Evolutionary conservation across 2,113 vertebrate species (phyloP), one percentile per base, ranked within the genome.

Genomic region (Talpa occidentalis): DNA sequence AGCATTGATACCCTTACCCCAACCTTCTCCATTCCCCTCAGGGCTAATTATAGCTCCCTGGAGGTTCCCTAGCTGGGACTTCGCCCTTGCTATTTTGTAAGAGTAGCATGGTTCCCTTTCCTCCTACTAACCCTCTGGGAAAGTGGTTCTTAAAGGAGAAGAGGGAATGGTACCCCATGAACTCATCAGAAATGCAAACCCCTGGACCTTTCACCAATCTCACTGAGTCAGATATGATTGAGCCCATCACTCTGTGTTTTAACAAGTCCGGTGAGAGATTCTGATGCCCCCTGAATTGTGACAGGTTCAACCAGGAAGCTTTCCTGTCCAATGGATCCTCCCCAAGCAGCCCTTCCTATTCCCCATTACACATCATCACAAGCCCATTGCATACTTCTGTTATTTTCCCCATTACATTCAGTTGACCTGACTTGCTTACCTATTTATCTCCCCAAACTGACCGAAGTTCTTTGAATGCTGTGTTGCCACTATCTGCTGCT

Each of bases 381-480:
- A 70, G 22, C 12, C 35, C 1, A 28, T 17, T 15, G 21, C 26
- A 24, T 3, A 15, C 32, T 12, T 11, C 40, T 15, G 26, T n/a
- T 19, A 2, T 30, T 5, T 10, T 42, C 5, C 32, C 70, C 81
- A 59, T 60, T 5, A 66, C 11, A 22, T 22, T 16, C 7, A 47
- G 10, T 6, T 56, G 59, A 21, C 32, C 3, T 37, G 17, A 32
- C 44, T 6, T n/a, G 19, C 69, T 37, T 32, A 60, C n/a, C 59
- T 14, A 1, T 35, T 64, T 54, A 4, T 40, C 22, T 77, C 24
- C 30, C 54, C 15, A 40, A 10, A 37, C 40, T 7, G 5, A 81
- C 44, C 30, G 4, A 54, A 60, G 32, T 52, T 76, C 91, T 88
- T 59, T 72, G 87, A 85, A 59, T 91, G 52, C 69, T 90, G 22